Base-by-base conservation (phyloP, 2,797 vertebrate genomes). In the Hephaestus fuliginosus region DNA sequence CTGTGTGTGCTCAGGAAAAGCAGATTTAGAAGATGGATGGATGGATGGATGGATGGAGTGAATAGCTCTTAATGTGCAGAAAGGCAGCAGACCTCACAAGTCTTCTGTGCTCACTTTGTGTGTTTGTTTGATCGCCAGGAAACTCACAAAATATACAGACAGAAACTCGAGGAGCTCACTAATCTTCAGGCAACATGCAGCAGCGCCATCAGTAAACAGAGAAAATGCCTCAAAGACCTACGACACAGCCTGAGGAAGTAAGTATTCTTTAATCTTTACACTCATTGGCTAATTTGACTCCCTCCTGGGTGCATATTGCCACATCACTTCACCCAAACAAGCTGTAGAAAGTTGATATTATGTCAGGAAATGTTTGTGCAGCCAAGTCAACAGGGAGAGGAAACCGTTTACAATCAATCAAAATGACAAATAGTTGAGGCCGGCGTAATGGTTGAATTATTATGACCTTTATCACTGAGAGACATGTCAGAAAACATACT, bases 131-230 rank as follows among this genome's bases (percentile, higher is more conserved):
- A 81, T 85, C 36, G 43, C 8, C 76, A 99, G 98, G 98, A 99
- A 94, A 97, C 96, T 0, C 97, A 99, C 93, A 99, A 98, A 92
- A 88, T 97, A 66, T 99, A 99, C 93, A 94, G 92, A 81, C 98
- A 99, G 86, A 99, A 99, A 85, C 94, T 99, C 10, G 98, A 99
- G 80, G 98, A 99, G 85, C 95, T 99, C 79, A 97, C 95, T 0
- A 96, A 91, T 20, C 94, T 99, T 52, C 98, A 99, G 92, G 81
- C 90, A 0, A 90, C 94, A 12, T 99, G 97, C 89, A 98, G 96
- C 90, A 91, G 86, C 18, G 96, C 95, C 81, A 98, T 99, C 88
- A 94, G 91, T 74, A 97, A 97, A 84, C 98, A 99, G 86, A 97
- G 97, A 90, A 96, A 96, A 89, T 92, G 95, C 0, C 92, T 99